Evolutionary conservation across 2,113 vertebrate species (phyloP).

Genomic region (Caloenas nicobarica): DNA sequence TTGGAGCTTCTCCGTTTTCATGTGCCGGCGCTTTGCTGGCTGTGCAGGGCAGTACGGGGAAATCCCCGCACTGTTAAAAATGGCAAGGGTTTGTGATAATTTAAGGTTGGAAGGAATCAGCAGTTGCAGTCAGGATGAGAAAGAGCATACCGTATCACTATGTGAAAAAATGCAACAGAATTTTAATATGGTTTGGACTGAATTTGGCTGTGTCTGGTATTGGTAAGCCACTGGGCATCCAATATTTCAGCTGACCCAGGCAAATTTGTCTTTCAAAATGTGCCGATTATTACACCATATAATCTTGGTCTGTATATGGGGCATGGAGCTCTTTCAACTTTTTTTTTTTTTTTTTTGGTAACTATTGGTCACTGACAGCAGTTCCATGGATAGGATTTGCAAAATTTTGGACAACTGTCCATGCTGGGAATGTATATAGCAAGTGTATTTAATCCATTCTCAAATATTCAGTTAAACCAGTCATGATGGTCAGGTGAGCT

Average conservation of each 20-base stretch:
- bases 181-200: background rate
- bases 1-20: background rate
- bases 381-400: background rate
- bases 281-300: background rate
- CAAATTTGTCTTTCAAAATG: background rate
- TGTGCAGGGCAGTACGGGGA: background rate
- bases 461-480: background rate
- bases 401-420: background rate
- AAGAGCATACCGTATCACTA: rapidly evolving
- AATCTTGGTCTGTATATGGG: background rate
- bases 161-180: background rate
- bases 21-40: background rate
- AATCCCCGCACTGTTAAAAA: background rate
- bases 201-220: background rate
- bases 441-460: background rate
- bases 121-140: background rate
- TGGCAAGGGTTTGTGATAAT: background rate
- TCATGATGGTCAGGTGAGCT: background rate
- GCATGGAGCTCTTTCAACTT: rapidly evolving
- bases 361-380: background rate
- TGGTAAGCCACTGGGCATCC: background rate
- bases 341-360: background rate
- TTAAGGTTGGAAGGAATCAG: background rate
- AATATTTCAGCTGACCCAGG: background rate
- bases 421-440: background rate